These are phyloP conservation scores for Psettodes erumei DNA, from an alignment of 2,113 vertebrate genomes.

Conservation along the genomic window DNA sequence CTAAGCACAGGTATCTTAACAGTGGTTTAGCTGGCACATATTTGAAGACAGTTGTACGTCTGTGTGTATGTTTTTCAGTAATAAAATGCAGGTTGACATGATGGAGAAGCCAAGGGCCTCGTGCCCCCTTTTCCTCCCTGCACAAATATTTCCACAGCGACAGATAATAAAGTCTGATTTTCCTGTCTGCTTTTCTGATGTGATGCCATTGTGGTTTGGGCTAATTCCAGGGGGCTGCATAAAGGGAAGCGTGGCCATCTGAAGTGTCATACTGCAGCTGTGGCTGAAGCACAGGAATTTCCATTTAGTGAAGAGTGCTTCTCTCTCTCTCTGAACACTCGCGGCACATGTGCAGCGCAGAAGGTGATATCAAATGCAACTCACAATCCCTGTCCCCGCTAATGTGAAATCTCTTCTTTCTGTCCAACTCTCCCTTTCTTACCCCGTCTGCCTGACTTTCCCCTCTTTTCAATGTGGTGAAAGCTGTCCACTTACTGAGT, in stretches of 20 bases:
- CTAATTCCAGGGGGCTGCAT: slow-evolving; percentile 90
- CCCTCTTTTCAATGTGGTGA: slow-evolving; percentile 2
- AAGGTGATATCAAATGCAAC: slow-evolving; percentile 89
- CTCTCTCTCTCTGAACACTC: slow-evolving; percentile 46
- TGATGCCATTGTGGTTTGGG: slow-evolving; percentile 93
- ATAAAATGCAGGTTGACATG: slow-evolving; percentile 75
- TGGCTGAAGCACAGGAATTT: slow-evolving; percentile 85
- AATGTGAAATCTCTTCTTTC: slow-evolving; percentile 49
- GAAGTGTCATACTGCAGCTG: slow-evolving; percentile 92
- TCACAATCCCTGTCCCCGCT: slow-evolving; percentile 32
- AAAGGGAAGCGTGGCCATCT: slow-evolving; percentile 90
- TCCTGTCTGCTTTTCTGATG: slow-evolving; percentile 86
- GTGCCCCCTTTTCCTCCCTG: slow-evolving; percentile 60
- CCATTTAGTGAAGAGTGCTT: slow-evolving; percentile 84
- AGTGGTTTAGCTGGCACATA: slow-evolving; percentile 28
- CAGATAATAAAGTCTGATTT: slow-evolving; percentile 87
- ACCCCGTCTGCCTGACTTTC: not conserved
- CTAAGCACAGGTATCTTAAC: slow-evolving; percentile 30
- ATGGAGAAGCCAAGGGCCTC: slow-evolving; percentile 68
- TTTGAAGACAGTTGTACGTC: slow-evolving; percentile 42
- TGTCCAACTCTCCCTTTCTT: slow-evolving; percentile 16
- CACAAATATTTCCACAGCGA: slow-evolving; percentile 83
- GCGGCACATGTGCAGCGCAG: slow-evolving; percentile 90
- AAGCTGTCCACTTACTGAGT: not conserved
- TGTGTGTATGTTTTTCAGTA: slow-evolving; percentile 48